Evolutionary conservation across 2,888 invertebrate genomes (phyloP).

Genomic region (Chloroclysta siterata): DNA sequence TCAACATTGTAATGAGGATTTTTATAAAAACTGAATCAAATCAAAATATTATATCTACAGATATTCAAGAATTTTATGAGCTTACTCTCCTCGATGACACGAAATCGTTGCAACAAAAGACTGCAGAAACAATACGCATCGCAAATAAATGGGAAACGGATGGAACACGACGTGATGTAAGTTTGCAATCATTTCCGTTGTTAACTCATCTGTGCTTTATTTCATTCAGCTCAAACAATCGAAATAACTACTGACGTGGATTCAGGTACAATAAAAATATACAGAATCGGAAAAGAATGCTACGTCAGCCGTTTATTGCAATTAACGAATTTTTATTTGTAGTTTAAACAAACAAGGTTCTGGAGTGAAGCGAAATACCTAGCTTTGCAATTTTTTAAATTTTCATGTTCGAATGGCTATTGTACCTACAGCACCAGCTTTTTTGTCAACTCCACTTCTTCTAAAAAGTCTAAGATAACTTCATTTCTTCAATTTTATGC

Average conservation of each 20-base stretch:
- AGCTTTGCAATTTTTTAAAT: slow-evolving; percentile 15
- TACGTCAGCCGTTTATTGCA: slow-evolving; percentile 30
- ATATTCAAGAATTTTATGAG: slow-evolving; percentile 99
- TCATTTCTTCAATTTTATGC: too few relatives aligned
- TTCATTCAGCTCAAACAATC: not conserved
- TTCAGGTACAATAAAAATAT: slow-evolving; percentile 21
- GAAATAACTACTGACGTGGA: not conserved
- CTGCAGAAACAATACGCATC: slow-evolving; percentile 96
- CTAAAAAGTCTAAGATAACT: too few relatives aligned
- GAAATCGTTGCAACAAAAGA: slow-evolving; percentile 97
- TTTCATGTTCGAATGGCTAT: not conserved
- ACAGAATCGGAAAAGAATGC: slow-evolving; percentile 20
- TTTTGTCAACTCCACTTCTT: too few relatives aligned
- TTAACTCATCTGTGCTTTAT: not conserved
- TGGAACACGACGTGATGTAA: slow-evolving; percentile 76
- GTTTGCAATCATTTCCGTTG: slow-evolving; percentile 30
- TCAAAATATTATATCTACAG: slow-evolving; percentile 70
- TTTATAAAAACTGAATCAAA: not conserved
- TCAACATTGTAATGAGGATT: not conserved
- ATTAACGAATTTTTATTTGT: slow-evolving; percentile 32
- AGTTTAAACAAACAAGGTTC: slow-evolving; percentile 26
- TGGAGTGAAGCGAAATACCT: not conserved
- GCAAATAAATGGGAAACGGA: slow-evolving; percentile 96
- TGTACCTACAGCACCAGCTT: too few relatives aligned
- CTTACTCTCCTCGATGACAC: slow-evolving; percentile 97